Evolutionary conservation across 1,140 invertebrate genomes (phyloP), one percentile per base, ranked within the genome.

Genomic region (Cydia splendana): DNA sequence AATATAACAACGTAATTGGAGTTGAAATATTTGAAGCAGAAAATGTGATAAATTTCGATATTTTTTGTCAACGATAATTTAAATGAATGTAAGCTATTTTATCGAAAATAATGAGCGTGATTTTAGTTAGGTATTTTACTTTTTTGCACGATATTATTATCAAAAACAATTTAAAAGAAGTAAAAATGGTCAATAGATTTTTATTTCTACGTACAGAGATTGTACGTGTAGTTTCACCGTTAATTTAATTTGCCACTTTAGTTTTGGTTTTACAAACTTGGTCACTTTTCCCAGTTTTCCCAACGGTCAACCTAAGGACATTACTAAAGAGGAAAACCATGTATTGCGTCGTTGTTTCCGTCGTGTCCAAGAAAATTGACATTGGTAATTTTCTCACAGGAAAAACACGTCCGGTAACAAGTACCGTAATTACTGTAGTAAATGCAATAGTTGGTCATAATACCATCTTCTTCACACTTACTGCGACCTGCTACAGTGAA

Each of bases 301-400:
- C 34, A 18, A 10, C 67, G 15, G 67, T 5, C 34, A 45, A 5
- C 18, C 13, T 71, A 18, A 18, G 2, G 51, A 7, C n/a, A 53
- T n/a, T 53, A 2, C 13, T n/a, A 15, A 30, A 71, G 34, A 38
- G 67, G 13, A 24, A 71, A 71, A n/a, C 34, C 67, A 18, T 71
- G 67, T 71, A 38, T 42, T 67, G 24, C 65, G 30, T 15, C 34
- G 28, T 15, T 15, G 34, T 9, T 71, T 71, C 67, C 67, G 67
- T n/a, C 12, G n/a, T 3, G 34, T 67, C 10, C 65, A n/a, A 71
- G 67, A 13, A 71, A 71, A 71, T 71, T 71, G 67, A 42, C 67
- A 38, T n/a, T 5, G 4, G 13, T 38, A n/a, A 28, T 38, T 30
- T 24, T 9, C 42, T 34, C 15, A 71, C 67, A 42, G 34, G 67